phyloP scores from a whole-genome alignment of 2,888 invertebrate genomes.

The Blera fallax region DNA sequence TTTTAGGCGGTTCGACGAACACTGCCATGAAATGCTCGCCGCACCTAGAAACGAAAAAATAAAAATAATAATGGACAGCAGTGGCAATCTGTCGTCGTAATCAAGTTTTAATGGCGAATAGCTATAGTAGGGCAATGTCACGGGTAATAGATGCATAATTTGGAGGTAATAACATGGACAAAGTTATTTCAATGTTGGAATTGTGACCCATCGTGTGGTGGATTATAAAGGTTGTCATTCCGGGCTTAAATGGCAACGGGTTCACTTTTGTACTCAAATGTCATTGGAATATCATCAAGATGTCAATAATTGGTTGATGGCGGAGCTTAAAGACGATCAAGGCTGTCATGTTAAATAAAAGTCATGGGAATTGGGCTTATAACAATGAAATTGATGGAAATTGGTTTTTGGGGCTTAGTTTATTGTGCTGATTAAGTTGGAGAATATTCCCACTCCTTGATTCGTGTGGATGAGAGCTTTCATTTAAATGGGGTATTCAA shows the following conservation, averaged over 20 bases:
- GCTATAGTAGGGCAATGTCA: conserved; percentile 24
- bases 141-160: conserved; percentile 51
- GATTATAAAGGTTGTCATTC: conserved; percentile 35
- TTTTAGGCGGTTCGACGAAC: conserved; percentile 67
- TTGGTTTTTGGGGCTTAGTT: conserved; percentile 8
- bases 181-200: conserved; percentile 33
- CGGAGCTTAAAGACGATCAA: conserved; percentile 2
- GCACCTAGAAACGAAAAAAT: conserved; percentile 6
- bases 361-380: conserved; percentile 15
- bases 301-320: conserved; percentile 24
- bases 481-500: not conserved
- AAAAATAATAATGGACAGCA: not conserved
- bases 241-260: conserved; percentile 23
- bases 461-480: not conserved
- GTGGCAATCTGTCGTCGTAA: conserved; percentile 50
- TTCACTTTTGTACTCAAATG: conserved; percentile 21
- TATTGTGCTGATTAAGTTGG: not conserved
- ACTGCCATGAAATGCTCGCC: conserved; percentile 45
- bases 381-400: conserved; percentile 28
- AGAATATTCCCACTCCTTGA: not conserved
- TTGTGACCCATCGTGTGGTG: conserved; percentile 15
- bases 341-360: conserved; percentile 29
- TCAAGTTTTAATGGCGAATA: conserved; percentile 54
- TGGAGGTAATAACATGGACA: conserved; percentile 39
- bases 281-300: conserved; percentile 53